These are phyloP conservation scores for Idaea aversata DNA, from an alignment of 2,888 invertebrate species.

Conservation along the genomic window DNA sequence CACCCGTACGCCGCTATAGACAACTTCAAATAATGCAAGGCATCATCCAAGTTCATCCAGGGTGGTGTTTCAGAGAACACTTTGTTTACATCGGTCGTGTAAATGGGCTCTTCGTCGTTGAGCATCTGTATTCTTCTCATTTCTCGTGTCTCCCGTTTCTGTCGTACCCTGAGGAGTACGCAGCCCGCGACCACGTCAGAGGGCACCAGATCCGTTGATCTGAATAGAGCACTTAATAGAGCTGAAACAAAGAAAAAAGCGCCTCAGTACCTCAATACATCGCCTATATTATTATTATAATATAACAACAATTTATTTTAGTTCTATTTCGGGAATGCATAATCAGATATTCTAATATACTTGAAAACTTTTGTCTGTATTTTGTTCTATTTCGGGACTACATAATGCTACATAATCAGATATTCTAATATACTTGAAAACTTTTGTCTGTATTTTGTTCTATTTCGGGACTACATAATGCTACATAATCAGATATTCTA, in stretches of 20 bases:
- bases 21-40: constrained; percentile 87
- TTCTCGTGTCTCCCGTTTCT: constrained; percentile 86
- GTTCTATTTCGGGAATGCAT: too few species aligned
- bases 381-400: too few species aligned
- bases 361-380: background rate
- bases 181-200: constrained; percentile 94
- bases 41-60: constrained; percentile 91
- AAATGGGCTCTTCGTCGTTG: constrained; percentile 84
- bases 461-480: too few species aligned
- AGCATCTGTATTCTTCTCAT: constrained; percentile 83
- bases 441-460: too few species aligned
- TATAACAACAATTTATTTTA: too few species aligned
- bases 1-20: constrained; percentile 94
- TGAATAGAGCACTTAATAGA: constrained; percentile 87
- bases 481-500: too few species aligned
- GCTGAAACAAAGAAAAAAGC: constrained; percentile 62
- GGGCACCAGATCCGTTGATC: constrained; percentile 92
- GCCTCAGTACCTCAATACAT: background rate
- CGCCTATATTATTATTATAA: too few species aligned
- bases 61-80: constrained; percentile 84
- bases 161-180: constrained; percentile 88
- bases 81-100: constrained; percentile 81
- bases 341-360: background rate
- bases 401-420: too few species aligned
- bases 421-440: too few species aligned